These are phyloP conservation scores for Rhyzopertha dominica DNA, from an alignment of 1,140 invertebrate species.

Conservation along the genomic window DNA sequence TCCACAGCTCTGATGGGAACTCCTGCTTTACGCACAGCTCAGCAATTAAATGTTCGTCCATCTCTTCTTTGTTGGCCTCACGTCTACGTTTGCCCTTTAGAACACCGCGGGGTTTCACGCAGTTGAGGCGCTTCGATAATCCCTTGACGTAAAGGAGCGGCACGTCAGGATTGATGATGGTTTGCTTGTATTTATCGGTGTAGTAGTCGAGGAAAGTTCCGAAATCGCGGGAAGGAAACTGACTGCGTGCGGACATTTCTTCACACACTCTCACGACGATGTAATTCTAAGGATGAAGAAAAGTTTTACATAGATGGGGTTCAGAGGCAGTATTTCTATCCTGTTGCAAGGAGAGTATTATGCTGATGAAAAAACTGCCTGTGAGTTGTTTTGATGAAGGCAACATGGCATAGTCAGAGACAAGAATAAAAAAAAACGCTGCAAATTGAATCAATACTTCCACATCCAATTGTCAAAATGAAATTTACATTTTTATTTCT, in stretches of 20 bases:
- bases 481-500: too few relatives aligned
- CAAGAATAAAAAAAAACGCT: too few relatives aligned
- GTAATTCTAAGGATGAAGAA: constrained; percentile 56
- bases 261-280: constrained; percentile 80
- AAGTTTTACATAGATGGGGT: too few relatives aligned
- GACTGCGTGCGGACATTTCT: constrained; percentile 69
- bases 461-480: too few relatives aligned
- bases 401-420: too few relatives aligned
- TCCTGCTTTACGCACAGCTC: constrained; percentile 84
- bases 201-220: constrained; percentile 79
- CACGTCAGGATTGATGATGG: constrained; percentile 66
- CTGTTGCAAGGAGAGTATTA: too few relatives aligned
- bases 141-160: constrained; percentile 87
- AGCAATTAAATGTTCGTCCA: constrained; percentile 80
- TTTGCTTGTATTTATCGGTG: constrained; percentile 67
- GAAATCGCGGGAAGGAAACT: constrained; percentile 75
- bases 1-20: constrained; percentile 84
- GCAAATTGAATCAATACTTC: too few relatives aligned
- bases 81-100: constrained; percentile 45
- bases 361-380: too few relatives aligned
- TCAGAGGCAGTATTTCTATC: too few relatives aligned
- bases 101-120: constrained; percentile 34
- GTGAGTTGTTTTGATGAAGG: too few relatives aligned
- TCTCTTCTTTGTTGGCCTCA: constrained; percentile 50
- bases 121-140: constrained; percentile 72